Evolutionary conservation across 2,888 invertebrate species (phyloP), one percentile per base, ranked within the genome.

Genomic region (Chalcosyrphus nemorum): DNA sequence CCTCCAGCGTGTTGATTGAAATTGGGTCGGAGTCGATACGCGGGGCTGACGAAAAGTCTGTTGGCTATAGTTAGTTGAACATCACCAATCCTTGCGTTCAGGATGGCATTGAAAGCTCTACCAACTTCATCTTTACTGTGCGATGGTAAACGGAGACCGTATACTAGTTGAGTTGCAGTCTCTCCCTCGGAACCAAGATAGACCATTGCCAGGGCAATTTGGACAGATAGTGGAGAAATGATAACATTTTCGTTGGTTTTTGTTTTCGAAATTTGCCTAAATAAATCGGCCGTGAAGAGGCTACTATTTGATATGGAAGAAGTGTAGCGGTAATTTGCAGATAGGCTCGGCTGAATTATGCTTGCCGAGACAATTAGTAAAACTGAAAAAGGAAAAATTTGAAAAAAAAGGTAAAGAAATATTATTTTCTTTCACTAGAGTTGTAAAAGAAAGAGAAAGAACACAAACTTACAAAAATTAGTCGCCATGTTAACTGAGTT

Each of bases 181-280:
- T 90, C 80, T 0, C 94, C 94, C 0, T 93, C 92, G 0, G 96
- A 94, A 0, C 95, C 96, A 89, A 96, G 94, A 71, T 94, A 94
- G 1, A 96, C 92, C 86, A 96, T 93, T 0, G 94, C 94, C 72
- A 97, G 88, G 0, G 95, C 94, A 68, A 95, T 89, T 90, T 96
- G 95, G 82, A 96, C 90, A 4, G 96, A 96, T 2, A 89, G 87
- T 0, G 90, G 91, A 1, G 91, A 91, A 45, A 88, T 81, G 11
- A 90, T 87, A 0, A 88, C 72, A 82, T 90, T 91, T 27, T 88
- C 63, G 1, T 63, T 6, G 0, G 52, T 6, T 7, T 68, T 75
- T 0, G 65, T 54, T 3, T 81, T 74, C 7, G 85, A 61, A 5
- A 90, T 81, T 54, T 86, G 81, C 27, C 84, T 74, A 50, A 87